Conservation (phyloP, 2,888 invertebrate species). For the Ethmia dodecea region DNA sequence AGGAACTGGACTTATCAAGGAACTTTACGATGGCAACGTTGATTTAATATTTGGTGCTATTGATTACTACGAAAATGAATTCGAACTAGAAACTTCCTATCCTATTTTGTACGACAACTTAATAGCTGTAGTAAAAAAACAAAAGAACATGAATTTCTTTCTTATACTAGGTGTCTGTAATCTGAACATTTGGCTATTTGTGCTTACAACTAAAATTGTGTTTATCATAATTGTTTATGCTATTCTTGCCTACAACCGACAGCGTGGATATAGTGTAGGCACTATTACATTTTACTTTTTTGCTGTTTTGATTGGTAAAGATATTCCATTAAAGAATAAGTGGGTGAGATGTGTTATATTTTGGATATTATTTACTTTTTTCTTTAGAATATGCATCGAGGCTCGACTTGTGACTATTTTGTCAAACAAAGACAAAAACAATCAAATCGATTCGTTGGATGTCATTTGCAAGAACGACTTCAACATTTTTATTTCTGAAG, state of each 20-base stretch:
- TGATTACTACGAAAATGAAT: background rate
- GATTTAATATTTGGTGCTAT: background rate
- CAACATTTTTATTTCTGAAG: conserved; percentile 1
- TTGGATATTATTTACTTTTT: conserved; percentile 7
- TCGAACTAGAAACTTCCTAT: background rate
- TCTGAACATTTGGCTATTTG: background rate
- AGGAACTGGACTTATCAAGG: conserved; percentile 1
- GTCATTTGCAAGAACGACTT: conserved; percentile 3
- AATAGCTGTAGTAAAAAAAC: background rate
- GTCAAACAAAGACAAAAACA: conserved; percentile 2
- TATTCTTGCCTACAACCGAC: background rate
- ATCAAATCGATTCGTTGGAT: conserved; percentile 6
- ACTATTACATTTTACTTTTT: background rate
- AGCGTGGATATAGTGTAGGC: background rate
- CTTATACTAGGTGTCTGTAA: background rate
- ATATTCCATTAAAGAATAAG: background rate
- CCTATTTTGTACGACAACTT: background rate
- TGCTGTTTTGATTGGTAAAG: conserved; percentile 1
- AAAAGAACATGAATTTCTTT: background rate
- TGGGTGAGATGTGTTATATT: background rate
- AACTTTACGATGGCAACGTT: background rate
- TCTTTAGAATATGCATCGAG: conserved; percentile 5
- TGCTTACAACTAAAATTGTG: background rate
- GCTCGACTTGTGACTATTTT: conserved; percentile 1
- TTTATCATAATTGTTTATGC: background rate